Evolutionary conservation across 2,888 invertebrate species (phyloP), one percentile per base, ranked within the genome.

Genomic region (Noctua janthina): DNA sequence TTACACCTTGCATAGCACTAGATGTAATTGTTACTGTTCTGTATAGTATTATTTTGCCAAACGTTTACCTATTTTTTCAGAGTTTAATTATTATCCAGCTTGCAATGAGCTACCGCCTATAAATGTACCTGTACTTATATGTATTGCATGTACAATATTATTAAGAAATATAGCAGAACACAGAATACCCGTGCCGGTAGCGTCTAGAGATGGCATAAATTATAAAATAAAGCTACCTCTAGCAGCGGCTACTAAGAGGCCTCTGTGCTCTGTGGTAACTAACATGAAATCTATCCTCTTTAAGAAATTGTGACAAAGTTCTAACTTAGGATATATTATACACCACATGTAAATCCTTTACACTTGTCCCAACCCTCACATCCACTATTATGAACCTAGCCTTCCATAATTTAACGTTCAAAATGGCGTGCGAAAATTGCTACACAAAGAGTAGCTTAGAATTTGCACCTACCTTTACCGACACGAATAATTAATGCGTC

Each of bases 31-130:
- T 15, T 39, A 51, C 46, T 56, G 17, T 23, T 64, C 23, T 49
- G 64, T 66, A 13, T 71, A 70, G 7, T 46, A 66, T 79, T 73
- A 39, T 66, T 79, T 79, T 80, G 49, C 64, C 10, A 62, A 59
- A 68, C 15, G 1, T 46, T 43, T 49, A 64, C 2, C 3, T 11
- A 29, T 35, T 56, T 17, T 74, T 71, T 59, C 29, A 20, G 43
- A 54, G 1, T 71, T 49, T 2, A 13, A 43, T 75, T 75, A n/a
- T 39, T 75, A 69, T 74, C 79, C 51, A 79, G 90, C 91, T 89
- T 90, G 78, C 85, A 62, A 75, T 85, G 79, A 88, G 90, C 87
- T 85, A 75, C 68, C 6, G 83, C 80, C 77, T 76, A 8, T 68
- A 35, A 64, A 69, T 68, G 74, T 76, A 17, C 49, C 29, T 39